Evolutionary conservation across 2,113 vertebrate species (phyloP), one percentile per base, ranked within the genome.

Genomic region (Pardalotus punctatus): DNA sequence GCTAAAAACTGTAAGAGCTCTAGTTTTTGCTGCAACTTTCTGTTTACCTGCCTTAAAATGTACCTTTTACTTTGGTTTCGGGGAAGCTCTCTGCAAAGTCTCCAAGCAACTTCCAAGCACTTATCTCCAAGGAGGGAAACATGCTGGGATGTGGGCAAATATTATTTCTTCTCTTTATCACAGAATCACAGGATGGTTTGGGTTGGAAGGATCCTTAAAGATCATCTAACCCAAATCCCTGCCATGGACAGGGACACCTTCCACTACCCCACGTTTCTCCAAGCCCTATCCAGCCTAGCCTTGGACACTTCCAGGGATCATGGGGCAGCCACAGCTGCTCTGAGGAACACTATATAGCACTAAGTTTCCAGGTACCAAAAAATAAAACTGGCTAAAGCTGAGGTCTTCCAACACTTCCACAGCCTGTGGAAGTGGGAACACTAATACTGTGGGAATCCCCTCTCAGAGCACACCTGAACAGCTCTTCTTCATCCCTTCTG

Each of bases 211-310:
- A 65, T 14, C 38, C 24, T 53, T 47, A 35, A 67, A 40, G 16
- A 3, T 22, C 9, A 22, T 53, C n/a, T 21, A n/a, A 8, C 60
- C 4, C 20, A 9, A 13, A 8, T 8, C 12, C 19, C 4, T 74
- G 20, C 25, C 6, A 10, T 22, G 45, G 0, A 2, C 45, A 60
- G 38, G 38, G 38, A 47, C 61, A 53, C 2, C 9, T 60, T 12
- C 33, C 69, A 29, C 33, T 16, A 0, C 20, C 12, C 35, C 51
- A 66, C 11, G 9, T 0, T n/a, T 9, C 9, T 74, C n/a, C 38
- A 38, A 60, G 45, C 28, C 20, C 2, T 0, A 0, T 74, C 20
- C 29, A 53, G 0, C 11, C 47, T 76, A 47, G 29, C 9, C 25
- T 35, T 2, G n/a, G 31, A 5, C 20, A 45, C 12, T 81, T 0